These are phyloP conservation scores for Myioborus miniatus DNA, from an alignment of 2,797 vertebrate genomes.

Conservation along the genomic window DNA sequence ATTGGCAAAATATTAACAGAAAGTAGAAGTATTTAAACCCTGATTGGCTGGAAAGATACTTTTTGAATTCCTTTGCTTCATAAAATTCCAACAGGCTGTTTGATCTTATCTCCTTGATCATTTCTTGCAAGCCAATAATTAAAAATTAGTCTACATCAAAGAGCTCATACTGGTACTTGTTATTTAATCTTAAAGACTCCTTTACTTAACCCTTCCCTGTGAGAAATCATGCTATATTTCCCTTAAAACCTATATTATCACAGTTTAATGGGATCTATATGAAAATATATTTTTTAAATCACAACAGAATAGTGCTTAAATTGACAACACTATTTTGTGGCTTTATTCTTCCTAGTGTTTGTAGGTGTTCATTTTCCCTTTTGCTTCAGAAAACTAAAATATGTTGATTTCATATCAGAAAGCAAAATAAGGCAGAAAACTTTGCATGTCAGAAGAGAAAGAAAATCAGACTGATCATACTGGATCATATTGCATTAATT, in stretches of 20 bases:
- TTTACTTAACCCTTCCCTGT: slow-evolving; percentile 28
- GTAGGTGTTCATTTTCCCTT: neutral
- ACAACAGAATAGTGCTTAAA: neutral
- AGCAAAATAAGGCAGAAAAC: neutral
- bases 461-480: neutral
- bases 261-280: neutral
- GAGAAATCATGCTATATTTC: neutral
- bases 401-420: neutral
- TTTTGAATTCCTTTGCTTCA: neutral
- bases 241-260: neutral
- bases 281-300: neutral
- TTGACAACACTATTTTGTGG: neutral
- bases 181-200: slow-evolving; percentile 18
- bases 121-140: slow-evolving; percentile 27
- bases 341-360: neutral
- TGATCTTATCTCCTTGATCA: slow-evolving; percentile 36
- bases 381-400: neutral
- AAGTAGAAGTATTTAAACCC: neutral
- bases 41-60: neutral
- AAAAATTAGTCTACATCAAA: slow-evolving; percentile 54
- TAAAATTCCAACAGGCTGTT: slow-evolving; percentile 21
- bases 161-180: neutral
- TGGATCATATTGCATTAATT: neutral
- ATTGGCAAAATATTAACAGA: neutral
- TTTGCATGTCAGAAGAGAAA: neutral